These are phyloP conservation scores for Girardinus metallicus DNA, from an alignment of 2,797 vertebrate genomes.

Conservation along the genomic window DNA sequence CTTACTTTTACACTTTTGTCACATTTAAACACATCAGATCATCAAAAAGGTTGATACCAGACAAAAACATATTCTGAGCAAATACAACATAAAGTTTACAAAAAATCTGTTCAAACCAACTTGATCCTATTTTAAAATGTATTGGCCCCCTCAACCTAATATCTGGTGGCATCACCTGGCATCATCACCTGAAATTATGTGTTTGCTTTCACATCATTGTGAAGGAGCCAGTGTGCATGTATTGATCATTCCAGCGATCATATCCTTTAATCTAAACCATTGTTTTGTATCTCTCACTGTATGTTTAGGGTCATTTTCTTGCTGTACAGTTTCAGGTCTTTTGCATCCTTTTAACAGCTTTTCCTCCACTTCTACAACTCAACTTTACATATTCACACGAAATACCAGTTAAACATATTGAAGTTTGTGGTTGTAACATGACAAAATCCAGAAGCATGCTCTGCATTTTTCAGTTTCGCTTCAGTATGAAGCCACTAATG, in stretches of 20 bases:
- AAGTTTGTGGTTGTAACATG: not conserved
- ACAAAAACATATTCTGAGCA: not conserved
- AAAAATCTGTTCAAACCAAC: not conserved
- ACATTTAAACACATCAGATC: not conserved
- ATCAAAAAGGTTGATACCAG: not conserved
- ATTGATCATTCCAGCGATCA: not conserved
- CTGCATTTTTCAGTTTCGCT: not conserved
- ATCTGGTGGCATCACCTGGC: not conserved
- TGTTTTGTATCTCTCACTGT: not conserved
- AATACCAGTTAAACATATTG: not conserved
- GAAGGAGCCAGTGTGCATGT: not conserved
- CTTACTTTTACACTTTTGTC: not conserved
- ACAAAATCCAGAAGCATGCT: not conserved
- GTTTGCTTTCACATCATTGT: not conserved
- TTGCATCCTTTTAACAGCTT: not conserved
- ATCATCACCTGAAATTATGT: not conserved
- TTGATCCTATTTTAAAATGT: not conserved
- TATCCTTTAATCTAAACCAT: not conserved
- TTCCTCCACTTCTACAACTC: not conserved
- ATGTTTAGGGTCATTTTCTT: not conserved
- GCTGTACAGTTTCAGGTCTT: not conserved
- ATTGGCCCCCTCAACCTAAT: not conserved
- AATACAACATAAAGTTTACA: not conserved
- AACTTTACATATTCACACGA: not conserved
- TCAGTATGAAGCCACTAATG: not conserved